phyloP scores from a whole-genome alignment of 2,888 invertebrate species.

The Brassicogethes aeneus region DNA sequence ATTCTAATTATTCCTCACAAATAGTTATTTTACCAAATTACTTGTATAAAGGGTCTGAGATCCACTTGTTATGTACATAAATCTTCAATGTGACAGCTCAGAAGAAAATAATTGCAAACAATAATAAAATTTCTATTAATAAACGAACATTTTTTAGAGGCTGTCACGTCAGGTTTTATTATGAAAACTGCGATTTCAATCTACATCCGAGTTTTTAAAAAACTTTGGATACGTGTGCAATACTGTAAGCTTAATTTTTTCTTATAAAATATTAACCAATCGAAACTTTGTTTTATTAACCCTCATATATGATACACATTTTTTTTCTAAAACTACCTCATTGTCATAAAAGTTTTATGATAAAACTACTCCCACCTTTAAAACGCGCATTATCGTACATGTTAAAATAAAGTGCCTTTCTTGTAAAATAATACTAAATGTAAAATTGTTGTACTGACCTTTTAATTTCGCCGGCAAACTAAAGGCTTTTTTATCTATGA shows the following conservation, averaged over 20 bases:
- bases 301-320: too few species aligned
- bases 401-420: too few species aligned
- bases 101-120: background rate
- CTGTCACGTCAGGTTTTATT: background rate
- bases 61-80: constrained; percentile 22
- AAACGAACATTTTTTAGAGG: background rate
- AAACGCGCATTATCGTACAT: too few species aligned
- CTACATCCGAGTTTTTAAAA: constrained; percentile 8
- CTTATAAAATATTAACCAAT: constrained; percentile 20
- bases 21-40: background rate
- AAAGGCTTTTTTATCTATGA: too few species aligned
- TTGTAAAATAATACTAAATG: too few species aligned
- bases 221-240: constrained; percentile 17
- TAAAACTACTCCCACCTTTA: too few species aligned
- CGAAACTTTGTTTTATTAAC: too few species aligned
- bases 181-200: constrained; percentile 19
- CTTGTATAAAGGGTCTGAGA: constrained; percentile 9
- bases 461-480: too few species aligned
- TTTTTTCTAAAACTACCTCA: too few species aligned
- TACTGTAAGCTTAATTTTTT: constrained; percentile 32
- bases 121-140: background rate
- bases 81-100: constrained; percentile 11
- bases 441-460: too few species aligned
- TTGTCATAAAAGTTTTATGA: too few species aligned
- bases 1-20: background rate